Base-by-base conservation (phyloP, 2,113 vertebrate genomes). In the Ceyx melanurus region DNA sequence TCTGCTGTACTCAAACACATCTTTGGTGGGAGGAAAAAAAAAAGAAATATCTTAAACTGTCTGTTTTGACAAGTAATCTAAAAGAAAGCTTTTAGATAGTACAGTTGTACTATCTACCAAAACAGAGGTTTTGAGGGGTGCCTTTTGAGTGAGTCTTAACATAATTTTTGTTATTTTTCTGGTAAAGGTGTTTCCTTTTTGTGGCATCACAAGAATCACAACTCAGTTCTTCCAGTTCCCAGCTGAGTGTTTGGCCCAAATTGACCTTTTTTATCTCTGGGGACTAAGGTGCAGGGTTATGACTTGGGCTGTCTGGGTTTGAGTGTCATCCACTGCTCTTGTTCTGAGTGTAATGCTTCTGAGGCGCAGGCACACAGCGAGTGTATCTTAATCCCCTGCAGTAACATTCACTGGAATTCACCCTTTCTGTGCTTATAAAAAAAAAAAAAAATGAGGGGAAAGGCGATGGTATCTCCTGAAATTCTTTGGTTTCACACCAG, bases 381-480 rank as follows among this genome's bases (percentile, higher is more conserved):
- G 16, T 58, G 9, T 29, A 48, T 66, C 72, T 77, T 90, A 77
- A 86, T 66, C 25, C 40, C 35, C 29, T 85, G 31, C 67, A 61
- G 33, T 40, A 68, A 7, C 0, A 0, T 21, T 61, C 14, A 16
- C 45, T 78, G 53, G 11, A 89, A 84, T 89, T 92, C 42, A 26
- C 37, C 22, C 8, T 82, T n/a, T 70, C 71, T 0, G 0, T 50
- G 42, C 26, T 75, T 5, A 1, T 48, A 48, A 25, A 75, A 64
- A 90, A 60, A 90, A 60, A 90, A 64, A 90, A 64, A 26, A 9
- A 29, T 45, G 61, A 57, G 71, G 26, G 48, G 56, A 51, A 75
- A 72, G 18, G 57, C 78, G 26, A 13, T 28, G 6, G 0, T 66
- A 35, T 79, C 31, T 45, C 23, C 26, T 66, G 10, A 65, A 82